Evolutionary conservation across 1,140 invertebrate species (phyloP).

Genomic region (Neodiprion virginianus): DNA sequence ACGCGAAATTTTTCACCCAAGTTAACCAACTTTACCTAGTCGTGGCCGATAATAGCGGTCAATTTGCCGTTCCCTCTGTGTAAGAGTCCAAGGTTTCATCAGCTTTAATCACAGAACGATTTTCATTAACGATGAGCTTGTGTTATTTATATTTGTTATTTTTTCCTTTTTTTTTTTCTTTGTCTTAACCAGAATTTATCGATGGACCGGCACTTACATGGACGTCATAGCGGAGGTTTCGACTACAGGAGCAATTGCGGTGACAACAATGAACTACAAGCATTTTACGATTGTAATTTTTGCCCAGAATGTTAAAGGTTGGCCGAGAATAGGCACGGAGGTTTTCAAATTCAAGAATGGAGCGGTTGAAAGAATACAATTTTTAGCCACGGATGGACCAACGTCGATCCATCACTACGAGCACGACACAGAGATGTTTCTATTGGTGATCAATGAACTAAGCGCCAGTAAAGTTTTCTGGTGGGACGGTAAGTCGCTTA

Average conservation of each 20-base stretch:
- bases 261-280: constrained; percentile 33
- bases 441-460: constrained; percentile 31
- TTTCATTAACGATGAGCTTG: neutral
- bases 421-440: constrained; percentile 27
- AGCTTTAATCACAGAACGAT: neutral
- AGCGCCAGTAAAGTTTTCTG: constrained; percentile 31
- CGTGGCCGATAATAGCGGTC: constrained; percentile 30
- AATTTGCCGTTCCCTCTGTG: constrained; percentile 31
- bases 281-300: constrained; percentile 40
- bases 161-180: no score
- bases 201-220: constrained; percentile 49
- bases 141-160: no score
- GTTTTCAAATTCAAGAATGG: constrained; percentile 37
- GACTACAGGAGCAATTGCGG: constrained; percentile 28
- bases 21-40: constrained; percentile 37
- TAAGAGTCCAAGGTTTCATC: constrained; percentile 20
- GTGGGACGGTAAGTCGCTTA: constrained; percentile 39
- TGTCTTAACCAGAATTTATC: constrained; percentile 43
- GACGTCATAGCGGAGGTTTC: constrained; percentile 29
- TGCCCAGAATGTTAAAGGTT: constrained; percentile 21
- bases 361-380: constrained; percentile 29
- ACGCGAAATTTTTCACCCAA: constrained; percentile 41
- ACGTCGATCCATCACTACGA: constrained; percentile 33
- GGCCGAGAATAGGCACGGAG: constrained; percentile 26
- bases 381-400: constrained; percentile 31